Conservation (phyloP, 2,888 invertebrate genomes). For the Sphecodes monilicornis region DNA sequence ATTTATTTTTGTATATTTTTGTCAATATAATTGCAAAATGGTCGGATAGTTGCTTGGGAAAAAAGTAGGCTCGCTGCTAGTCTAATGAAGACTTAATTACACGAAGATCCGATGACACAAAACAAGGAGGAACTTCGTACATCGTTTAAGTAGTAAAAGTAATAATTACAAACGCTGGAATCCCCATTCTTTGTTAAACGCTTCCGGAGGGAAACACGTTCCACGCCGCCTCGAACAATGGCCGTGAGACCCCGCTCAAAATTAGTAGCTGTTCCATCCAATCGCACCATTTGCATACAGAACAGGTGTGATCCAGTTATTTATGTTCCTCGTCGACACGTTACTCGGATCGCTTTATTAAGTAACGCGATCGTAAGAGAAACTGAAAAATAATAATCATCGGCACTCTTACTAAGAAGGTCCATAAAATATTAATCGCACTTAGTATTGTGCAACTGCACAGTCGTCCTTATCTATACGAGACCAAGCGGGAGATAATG, state of each 20-base stretch:
- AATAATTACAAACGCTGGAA: not conserved
- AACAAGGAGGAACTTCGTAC: not conserved
- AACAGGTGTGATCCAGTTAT: not conserved
- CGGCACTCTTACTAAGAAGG: not conserved
- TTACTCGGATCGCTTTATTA: not conserved
- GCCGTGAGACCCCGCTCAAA: not conserved
- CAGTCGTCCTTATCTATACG: too few species aligned
- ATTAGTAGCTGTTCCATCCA: not conserved
- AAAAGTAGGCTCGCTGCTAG: not conserved
- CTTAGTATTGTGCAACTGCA: too few species aligned
- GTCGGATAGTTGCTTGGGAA: not conserved
- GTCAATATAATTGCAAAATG: too few species aligned
- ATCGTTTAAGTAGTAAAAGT: slow-evolving; percentile 22
- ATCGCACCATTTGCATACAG: not conserved
- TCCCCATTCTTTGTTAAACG: slow-evolving; percentile 1
- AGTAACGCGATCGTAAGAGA: not conserved
- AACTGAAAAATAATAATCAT: not conserved
- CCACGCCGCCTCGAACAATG: not conserved
- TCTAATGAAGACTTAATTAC: not conserved
- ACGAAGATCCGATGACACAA: not conserved
- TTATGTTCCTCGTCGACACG: not conserved
- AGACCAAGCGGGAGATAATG: too few species aligned
- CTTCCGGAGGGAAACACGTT: slow-evolving; percentile 1
- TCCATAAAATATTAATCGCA: too few species aligned
- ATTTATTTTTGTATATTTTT: too few species aligned